These are phyloP conservation scores for Drosophila pallidifrons DNA, from an alignment of 1,140 invertebrate species.

Conservation along the genomic window DNA sequence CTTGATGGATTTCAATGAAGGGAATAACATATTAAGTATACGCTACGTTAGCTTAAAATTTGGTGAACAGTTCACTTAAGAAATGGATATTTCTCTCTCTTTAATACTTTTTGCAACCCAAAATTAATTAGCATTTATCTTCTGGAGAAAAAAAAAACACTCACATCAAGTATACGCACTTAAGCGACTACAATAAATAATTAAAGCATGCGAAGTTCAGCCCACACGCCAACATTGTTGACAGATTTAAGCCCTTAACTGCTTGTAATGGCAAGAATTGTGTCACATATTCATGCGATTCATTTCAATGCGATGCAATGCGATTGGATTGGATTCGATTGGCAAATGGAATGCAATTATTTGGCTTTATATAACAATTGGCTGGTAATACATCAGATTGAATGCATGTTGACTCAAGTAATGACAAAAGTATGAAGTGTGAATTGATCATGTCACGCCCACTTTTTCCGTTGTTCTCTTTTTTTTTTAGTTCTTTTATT, in stretches of 20 bases:
- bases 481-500: background rate
- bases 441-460: conserved; percentile 34
- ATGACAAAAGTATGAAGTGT: conserved; percentile 51
- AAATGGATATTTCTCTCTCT: too few species aligned
- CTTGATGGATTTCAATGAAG: too few species aligned
- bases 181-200: background rate
- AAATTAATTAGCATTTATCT: too few species aligned
- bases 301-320: background rate
- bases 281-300: background rate
- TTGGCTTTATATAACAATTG: conserved; percentile 33
- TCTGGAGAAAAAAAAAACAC: too few species aligned
- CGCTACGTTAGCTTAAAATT: too few species aligned
- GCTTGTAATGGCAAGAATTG: background rate
- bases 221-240: background rate
- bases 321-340: conserved; percentile 10
- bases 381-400: conserved; percentile 49
- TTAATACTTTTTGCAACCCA: too few species aligned
- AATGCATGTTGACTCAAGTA: conserved; percentile 63
- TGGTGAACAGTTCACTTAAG: too few species aligned
- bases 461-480: background rate
- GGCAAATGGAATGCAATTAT: conserved; percentile 34
- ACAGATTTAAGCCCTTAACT: conserved; percentile 5
- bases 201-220: background rate
- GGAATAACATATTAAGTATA: too few species aligned
- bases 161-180: background rate